Evolutionary conservation across 2,888 invertebrate species (phyloP), one percentile per base, ranked within the genome.

Genomic region (Drosophila testacea): DNA sequence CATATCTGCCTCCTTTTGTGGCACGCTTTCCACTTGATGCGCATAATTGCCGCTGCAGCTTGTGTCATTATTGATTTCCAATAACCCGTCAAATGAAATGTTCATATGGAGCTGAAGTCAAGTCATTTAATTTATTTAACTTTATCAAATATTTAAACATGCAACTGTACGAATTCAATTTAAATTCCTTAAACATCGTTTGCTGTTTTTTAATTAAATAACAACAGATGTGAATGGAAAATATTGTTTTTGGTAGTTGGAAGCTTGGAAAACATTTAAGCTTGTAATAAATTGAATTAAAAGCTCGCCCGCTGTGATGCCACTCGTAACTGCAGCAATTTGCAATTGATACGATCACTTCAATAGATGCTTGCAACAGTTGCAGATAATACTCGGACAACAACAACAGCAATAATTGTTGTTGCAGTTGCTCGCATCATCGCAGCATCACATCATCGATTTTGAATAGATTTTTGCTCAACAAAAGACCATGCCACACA

Each of bases 21-120:
- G 73, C 75, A 65, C 67, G 61, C 57, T 52, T 67, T 61, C 70
- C 79, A 66, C 77, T 81, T 69, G 76, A 83, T 41, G 42, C 68
- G 42, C 65, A 60, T 73, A 73, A 78, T 78, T 78, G 66, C 48
- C 13, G 38, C 39, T 63, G 51, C 71, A 63, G 56, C 55, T 62
- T 56, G 13, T 41, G 50, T 55, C 38, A 27, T 68, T 73, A 68
- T 68, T 65, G 62, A 77, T 65, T 65, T 64, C 57, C 64, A 71
- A 62, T 65, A 30, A 22, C 22, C 22, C 22, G 22, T 22, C 22
- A 16, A 16, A 16, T 16, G 16, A 16, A 16, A 16, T 16, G 16
- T 16, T 16, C 16, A 27, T 22, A 27, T 22, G 22, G 42, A 16
- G 10, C 13, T 22, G 4, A 27, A 52, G 39, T 16, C 30, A 10